These are phyloP conservation scores for Uloborus diversus DNA, from an alignment of 1,140 invertebrate species.

Conservation along the genomic window DNA sequence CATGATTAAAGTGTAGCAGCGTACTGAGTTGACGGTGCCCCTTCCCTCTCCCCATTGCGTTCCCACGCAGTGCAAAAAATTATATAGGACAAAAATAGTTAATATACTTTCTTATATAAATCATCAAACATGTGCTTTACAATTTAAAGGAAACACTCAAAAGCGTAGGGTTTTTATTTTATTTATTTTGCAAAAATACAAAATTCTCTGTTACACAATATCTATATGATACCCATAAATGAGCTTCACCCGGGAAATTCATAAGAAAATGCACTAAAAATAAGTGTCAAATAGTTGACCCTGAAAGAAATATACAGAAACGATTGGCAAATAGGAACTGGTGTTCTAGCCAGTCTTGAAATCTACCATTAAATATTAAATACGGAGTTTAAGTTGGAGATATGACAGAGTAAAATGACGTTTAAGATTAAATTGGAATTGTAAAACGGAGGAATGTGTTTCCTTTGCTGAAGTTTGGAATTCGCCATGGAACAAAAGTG, in stretches of 20 bases:
- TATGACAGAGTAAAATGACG: constrained; percentile 46
- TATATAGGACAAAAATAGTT: no score
- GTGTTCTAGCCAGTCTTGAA: constrained; percentile 6
- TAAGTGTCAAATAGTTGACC: constrained; percentile 5
- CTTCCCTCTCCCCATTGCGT: no score
- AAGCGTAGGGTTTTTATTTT: not conserved
- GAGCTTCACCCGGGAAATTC: not conserved
- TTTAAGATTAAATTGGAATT: constrained; percentile 42
- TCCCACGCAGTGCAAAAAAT: no score
- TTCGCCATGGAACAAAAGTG: no score
- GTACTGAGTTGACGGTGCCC: no score
- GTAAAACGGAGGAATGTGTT: constrained; percentile 37
- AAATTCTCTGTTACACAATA: constrained; percentile 48
- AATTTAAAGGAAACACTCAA: no score
- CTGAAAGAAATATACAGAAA: not conserved
- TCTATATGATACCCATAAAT: constrained; percentile 30
- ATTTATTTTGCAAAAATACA: constrained; percentile 55
- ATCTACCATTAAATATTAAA: constrained; percentile 41
- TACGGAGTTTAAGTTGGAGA: constrained; percentile 40
- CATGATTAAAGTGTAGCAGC: no score
- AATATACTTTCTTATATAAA: no score
- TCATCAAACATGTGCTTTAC: no score
- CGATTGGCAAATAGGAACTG: not conserved
- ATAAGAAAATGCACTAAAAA: constrained; percentile 17
- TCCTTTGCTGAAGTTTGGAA: constrained; percentile 23